Base-by-base conservation (phyloP, 2,797 vertebrate species). In the Trematomus bernacchii region DNA sequence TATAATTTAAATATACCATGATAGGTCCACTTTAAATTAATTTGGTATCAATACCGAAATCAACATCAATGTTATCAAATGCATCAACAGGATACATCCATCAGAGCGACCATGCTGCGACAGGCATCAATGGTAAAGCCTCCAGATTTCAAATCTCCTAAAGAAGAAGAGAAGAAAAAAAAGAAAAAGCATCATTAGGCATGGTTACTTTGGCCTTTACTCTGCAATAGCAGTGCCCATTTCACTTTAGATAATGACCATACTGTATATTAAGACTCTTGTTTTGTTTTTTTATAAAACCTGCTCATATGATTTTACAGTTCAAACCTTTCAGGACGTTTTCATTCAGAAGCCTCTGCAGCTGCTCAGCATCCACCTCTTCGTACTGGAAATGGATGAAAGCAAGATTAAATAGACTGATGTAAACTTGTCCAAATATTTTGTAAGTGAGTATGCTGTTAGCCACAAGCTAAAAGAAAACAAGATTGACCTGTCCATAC, bases 41-140 rank as follows among this genome's bases (percentile, higher is more conserved):
- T 23, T 23, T 23, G 23, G 30, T 19, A 59, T 0, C 6, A 46
- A 23, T 23, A 23, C 23, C 23, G 23, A n/a, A 33, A 71, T 19
- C 3, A 58, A 18, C 23, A 30, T 18, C 27, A 50, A 19, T 57
- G 16, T 70, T 7, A 33, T 33, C 10, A 65, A 8, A 65, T 55
- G 27, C 11, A 50, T 37, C 15, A 30, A 13, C n/a, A 96, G 94
- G 96, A 97, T 97, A 97, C 96, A 81, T 97, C 96, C 94, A 95
- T 95, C 86, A 97, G 89, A 55, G 96, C 95, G 51, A 97, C 91
- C 70, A 96, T 93, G 85, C 94, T 91, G 86, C 93, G 93, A 78
- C 96, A 96, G 54, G 94, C 92, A 62, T 97, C 96, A 4, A 96
- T 87, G 87, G 89, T 94, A 90, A 97, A 97, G 5, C 60, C 87